Percentiles rank a stretch among this genome's conserved stretches.
Conservation (phyloP, 2,797 vertebrate genomes). For the Gastrophryne carolinensis region DNA sequence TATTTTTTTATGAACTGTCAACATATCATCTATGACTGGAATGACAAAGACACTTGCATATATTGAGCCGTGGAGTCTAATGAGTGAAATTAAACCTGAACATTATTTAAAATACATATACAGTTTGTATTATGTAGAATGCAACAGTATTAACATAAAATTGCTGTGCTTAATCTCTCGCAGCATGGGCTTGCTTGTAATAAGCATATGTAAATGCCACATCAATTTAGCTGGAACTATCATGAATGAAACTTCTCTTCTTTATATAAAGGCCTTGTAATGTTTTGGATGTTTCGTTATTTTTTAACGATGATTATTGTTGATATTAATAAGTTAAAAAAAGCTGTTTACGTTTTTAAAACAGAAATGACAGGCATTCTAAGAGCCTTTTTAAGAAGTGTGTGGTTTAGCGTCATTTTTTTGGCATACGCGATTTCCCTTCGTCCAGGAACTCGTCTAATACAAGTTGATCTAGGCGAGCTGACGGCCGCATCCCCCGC, state of each 20-base stretch:
- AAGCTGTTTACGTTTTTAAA: no score
- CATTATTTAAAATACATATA: neutral
- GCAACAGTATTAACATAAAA: conserved; percentile 8
- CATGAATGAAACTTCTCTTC: neutral
- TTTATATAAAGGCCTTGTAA: neutral
- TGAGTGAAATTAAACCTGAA: conserved; percentile 2
- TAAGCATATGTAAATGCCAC: neutral
- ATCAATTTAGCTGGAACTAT: neutral
- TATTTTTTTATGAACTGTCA: conserved; percentile 20
- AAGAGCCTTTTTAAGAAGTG: no score
- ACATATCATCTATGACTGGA: neutral
- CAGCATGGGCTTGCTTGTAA: conserved; percentile 3
- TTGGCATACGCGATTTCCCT: no score
- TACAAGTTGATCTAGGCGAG: no score
- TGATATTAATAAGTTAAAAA: no score
- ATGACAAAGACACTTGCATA: neutral
- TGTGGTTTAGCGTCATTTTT: no score
- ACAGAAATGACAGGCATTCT: no score
- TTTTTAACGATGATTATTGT: no score
- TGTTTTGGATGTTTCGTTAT: no score
- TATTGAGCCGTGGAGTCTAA: neutral
- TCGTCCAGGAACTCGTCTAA: no score
- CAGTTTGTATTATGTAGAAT: neutral
- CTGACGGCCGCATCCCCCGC: no score
- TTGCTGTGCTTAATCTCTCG: conserved; percentile 16